A percentile compares a stretch with the other conserved stretches of the same genome.
Evolutionary conservation across 1,140 invertebrate species (phyloP).

Genomic region (Pseudomyrmex sp.): DNA sequence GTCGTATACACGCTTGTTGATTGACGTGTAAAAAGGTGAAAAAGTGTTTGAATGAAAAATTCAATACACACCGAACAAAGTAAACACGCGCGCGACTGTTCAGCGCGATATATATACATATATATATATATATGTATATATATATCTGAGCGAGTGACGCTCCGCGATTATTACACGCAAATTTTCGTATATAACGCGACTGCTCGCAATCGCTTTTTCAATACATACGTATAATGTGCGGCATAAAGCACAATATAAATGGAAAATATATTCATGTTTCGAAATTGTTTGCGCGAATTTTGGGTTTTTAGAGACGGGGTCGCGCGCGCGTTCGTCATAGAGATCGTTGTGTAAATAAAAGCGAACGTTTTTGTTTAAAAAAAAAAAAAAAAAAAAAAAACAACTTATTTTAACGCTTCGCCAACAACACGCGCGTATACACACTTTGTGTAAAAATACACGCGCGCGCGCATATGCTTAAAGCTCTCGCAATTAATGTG

Average conservation of each 20-base stretch:
- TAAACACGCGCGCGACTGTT: slow-evolving; percentile 1
- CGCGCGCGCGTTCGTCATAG: not conserved
- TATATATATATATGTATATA: too few relatives aligned
- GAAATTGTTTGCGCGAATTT: not conserved
- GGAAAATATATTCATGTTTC: too few relatives aligned
- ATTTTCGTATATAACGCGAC: not conserved
- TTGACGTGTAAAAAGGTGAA: slow-evolving; percentile 33
- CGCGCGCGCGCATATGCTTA: not conserved
- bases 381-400: too few relatives aligned
- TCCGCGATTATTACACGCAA: slow-evolving; percentile 1
- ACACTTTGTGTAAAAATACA: too few relatives aligned
- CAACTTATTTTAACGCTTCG: too few relatives aligned
- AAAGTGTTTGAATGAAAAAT: slow-evolving; percentile 34
- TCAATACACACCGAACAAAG: slow-evolving; percentile 1
- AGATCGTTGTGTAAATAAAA: not conserved
- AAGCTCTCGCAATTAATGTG: slow-evolving; percentile 44
- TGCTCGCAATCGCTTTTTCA: not conserved
- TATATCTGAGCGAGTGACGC: too few relatives aligned
- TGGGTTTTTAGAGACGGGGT: not conserved
- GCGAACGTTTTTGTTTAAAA: too few relatives aligned
- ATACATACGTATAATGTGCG: too few relatives aligned
- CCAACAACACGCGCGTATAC: too few relatives aligned
- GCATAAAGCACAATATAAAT: too few relatives aligned
- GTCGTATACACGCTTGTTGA: slow-evolving; percentile 33
- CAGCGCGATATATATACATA: too few relatives aligned